Evolutionary conservation across 2,888 invertebrate species (phyloP).

Genomic region (Drosophila putrida): DNA sequence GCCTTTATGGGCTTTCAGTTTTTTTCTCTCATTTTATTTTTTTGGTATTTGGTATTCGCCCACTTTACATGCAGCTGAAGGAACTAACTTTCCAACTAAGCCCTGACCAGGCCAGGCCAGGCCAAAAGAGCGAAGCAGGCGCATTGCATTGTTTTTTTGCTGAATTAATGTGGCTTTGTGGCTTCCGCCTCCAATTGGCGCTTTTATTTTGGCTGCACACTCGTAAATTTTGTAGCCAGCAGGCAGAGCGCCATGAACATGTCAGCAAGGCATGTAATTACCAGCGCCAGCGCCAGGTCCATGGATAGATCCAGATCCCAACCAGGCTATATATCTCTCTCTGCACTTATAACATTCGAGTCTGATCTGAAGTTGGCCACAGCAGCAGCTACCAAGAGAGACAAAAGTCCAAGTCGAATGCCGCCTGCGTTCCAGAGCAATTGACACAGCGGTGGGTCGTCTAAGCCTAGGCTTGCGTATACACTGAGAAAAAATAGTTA

Average conservation of each 20-base stretch:
- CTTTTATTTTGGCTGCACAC: constrained; percentile 55
- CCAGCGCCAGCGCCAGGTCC: constrained; percentile 49
- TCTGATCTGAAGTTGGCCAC: constrained; percentile 26
- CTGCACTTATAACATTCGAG: constrained; percentile 41
- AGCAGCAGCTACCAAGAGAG: constrained; percentile 20
- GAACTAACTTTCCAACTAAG: constrained; percentile 62
- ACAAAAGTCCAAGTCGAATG: constrained; percentile 8
- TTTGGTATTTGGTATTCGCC: constrained; percentile 49
- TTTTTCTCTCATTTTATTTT: too few species aligned
- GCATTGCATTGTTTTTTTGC: constrained; percentile 68
- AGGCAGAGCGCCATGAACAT: constrained; percentile 72
- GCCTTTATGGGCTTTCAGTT: constrained; percentile 68
- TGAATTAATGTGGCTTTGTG: constrained; percentile 69
- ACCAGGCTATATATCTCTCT: constrained; percentile 26
- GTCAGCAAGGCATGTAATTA: constrained; percentile 82
- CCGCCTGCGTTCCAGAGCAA: constrained; percentile 44
- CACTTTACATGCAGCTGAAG: constrained; percentile 65
- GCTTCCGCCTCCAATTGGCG: constrained; percentile 79
- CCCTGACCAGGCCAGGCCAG: neutral
- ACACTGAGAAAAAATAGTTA: constrained; percentile 14
- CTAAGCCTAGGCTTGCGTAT: constrained; percentile 23
- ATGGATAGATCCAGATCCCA: constrained; percentile 16
- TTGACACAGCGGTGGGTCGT: constrained; percentile 80
- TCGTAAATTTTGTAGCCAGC: constrained; percentile 64
- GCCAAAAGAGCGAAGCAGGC: neutral